Evolutionary conservation across 1,140 invertebrate species (phyloP).

Genomic region (Euwallacea fornicatus): DNA sequence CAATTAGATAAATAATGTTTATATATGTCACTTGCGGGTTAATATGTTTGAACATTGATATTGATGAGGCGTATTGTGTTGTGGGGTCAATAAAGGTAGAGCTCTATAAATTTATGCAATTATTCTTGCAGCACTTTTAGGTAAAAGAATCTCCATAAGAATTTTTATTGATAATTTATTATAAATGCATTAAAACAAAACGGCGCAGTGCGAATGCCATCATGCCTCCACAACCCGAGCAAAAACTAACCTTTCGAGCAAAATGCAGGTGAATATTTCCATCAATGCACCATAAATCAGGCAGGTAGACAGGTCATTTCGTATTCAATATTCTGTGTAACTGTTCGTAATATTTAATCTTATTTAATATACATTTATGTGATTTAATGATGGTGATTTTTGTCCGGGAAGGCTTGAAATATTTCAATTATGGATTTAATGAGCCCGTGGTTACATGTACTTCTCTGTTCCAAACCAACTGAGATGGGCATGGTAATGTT

Average conservation of each 20-base stretch:
- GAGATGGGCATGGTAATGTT: too few species aligned
- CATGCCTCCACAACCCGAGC: constrained; percentile 12
- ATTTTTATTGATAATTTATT: constrained; percentile 25
- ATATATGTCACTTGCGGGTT: constrained; percentile 32
- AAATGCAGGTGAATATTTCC: constrained; percentile 36
- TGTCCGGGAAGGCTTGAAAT: constrained; percentile 7
- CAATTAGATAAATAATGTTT: constrained; percentile 38
- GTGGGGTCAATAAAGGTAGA: constrained; percentile 22
- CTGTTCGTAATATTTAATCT: constrained; percentile 34
- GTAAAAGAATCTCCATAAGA: constrained; percentile 11
- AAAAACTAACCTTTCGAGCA: constrained; percentile 34
- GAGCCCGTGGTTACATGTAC: neutral
- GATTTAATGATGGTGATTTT: constrained; percentile 23
- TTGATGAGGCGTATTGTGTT: constrained; percentile 23
- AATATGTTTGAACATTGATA: constrained; percentile 35
- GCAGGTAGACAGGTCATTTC: constrained; percentile 13
- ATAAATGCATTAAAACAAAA: constrained; percentile 12
- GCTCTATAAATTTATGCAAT: neutral
- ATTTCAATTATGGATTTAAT: constrained; percentile 19
- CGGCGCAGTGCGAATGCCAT: constrained; percentile 17
- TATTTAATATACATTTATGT: constrained; percentile 28
- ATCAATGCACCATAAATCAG: constrained; percentile 31
- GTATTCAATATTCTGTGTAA: constrained; percentile 35
- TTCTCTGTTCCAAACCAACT: too few species aligned
- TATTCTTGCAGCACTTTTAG: constrained; percentile 1